Conservation (phyloP, 2,113 vertebrate genomes). For the Onychostruthus taczanowskii region DNA sequence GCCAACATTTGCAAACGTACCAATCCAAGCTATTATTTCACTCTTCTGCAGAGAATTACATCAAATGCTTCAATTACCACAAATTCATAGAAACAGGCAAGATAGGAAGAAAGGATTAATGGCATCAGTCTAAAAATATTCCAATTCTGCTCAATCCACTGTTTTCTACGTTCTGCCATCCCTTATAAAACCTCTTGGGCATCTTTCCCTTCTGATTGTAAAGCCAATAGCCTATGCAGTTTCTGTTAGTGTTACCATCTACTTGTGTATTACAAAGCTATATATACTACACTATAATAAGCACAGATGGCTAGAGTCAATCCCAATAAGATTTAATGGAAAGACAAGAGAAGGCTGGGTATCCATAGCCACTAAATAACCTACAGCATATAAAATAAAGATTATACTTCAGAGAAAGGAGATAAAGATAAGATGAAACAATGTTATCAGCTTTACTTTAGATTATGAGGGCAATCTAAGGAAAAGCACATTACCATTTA, state of each 20-base stretch:
- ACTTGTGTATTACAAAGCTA: constrained; percentile 33
- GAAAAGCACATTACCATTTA: constrained; percentile 51
- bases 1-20: neutral
- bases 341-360: constrained; percentile 54
- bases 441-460: constrained; percentile 66
- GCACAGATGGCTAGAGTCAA: constrained; percentile 63
- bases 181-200: neutral
- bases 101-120: neutral
- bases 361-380: constrained; percentile 64
- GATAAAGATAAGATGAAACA: constrained; percentile 62
- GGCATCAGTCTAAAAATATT: neutral
- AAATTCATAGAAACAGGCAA: neutral
- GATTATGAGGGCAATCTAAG: constrained; percentile 59
- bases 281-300: constrained; percentile 57
- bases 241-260: neutral
- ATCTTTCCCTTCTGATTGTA: neutral
- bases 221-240: neutral
- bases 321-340: constrained; percentile 66
- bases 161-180: neutral
- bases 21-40: neutral
- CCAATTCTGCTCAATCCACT: neutral
- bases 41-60: neutral
- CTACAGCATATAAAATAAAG: constrained; percentile 59
- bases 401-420: constrained; percentile 67
- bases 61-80: neutral